Percentiles rank a stretch among this genome's conserved stretches.
These are phyloP conservation scores for Threskiornis aethiopicus DNA, from an alignment of 2,797 vertebrate species.

Conservation along the genomic window DNA sequence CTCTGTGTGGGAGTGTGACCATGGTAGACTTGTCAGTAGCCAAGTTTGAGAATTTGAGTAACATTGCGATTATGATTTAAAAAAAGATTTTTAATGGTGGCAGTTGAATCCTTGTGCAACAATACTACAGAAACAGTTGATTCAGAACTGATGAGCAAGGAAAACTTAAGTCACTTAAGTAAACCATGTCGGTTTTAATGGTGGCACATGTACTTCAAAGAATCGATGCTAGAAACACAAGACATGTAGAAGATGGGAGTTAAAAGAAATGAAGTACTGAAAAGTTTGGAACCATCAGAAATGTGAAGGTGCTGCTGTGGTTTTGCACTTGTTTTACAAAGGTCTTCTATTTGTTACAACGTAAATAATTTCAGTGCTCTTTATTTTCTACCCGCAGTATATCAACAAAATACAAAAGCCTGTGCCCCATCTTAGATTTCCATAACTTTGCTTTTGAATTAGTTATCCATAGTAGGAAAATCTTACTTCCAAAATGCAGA, in stretches of 20 bases:
- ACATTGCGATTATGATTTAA: fast-evolving
- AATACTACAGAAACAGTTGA: not conserved
- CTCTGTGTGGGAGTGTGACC: not conserved
- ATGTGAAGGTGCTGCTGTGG: not conserved
- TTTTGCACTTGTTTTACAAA: not conserved
- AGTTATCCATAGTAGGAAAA: not conserved
- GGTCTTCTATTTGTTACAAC: not conserved
- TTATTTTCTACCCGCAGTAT: not conserved
- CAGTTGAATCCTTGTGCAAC: not conserved
- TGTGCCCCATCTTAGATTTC: not conserved
- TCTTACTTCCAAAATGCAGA: not conserved
- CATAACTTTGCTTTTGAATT: not conserved
- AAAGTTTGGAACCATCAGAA: not conserved
- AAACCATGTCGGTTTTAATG: not conserved
- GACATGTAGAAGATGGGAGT: not conserved
- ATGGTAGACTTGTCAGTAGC: not conserved
- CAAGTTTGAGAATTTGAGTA: not conserved
- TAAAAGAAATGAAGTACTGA: not conserved
- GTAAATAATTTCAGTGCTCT: not conserved
- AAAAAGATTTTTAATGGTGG: not conserved
- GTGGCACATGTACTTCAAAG: not conserved
- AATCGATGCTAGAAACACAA: not conserved
- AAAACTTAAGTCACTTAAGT: not conserved
- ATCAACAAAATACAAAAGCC: not conserved
- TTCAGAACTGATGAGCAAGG: not conserved